Evolutionary conservation across 2,113 vertebrate species (phyloP).

Genomic region (Cebus imitator): DNA sequence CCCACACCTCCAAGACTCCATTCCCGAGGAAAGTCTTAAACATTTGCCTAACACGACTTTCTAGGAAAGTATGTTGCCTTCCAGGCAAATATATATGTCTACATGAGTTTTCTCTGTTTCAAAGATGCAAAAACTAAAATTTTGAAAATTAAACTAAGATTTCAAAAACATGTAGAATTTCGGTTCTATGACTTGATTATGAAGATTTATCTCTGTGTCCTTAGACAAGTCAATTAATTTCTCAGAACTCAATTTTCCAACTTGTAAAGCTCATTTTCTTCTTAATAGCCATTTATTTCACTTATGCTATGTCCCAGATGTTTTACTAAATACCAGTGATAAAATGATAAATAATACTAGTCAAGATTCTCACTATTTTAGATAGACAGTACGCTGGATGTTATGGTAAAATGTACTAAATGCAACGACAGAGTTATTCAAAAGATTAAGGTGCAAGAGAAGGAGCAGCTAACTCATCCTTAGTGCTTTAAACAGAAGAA

Average conservation of each 20-base stretch:
- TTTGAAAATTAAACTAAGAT: background rate
- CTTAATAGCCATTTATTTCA: background rate
- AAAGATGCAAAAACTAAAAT: background rate
- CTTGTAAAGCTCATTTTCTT: background rate
- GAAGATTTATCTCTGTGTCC: background rate
- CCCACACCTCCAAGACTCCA: background rate
- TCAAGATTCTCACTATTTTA: background rate
- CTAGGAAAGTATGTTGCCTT: background rate
- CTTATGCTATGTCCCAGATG: background rate
- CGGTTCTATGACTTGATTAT: background rate
- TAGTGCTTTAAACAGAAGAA: background rate
- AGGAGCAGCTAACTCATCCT: background rate
- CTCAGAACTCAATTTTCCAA: background rate
- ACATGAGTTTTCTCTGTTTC: background rate
- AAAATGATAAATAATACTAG: background rate
- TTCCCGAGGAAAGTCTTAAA: background rate
- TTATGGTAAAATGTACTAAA: background rate
- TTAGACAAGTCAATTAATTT: background rate
- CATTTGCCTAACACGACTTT: background rate
- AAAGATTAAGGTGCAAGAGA: background rate
- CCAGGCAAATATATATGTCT: background rate
- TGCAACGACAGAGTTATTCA: background rate
- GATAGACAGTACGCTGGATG: background rate
- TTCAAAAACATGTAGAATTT: background rate
- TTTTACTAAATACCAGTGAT: background rate